Evolutionary conservation across 2,113 vertebrate genomes (phyloP).

Genomic region (Meles meles): DNA sequence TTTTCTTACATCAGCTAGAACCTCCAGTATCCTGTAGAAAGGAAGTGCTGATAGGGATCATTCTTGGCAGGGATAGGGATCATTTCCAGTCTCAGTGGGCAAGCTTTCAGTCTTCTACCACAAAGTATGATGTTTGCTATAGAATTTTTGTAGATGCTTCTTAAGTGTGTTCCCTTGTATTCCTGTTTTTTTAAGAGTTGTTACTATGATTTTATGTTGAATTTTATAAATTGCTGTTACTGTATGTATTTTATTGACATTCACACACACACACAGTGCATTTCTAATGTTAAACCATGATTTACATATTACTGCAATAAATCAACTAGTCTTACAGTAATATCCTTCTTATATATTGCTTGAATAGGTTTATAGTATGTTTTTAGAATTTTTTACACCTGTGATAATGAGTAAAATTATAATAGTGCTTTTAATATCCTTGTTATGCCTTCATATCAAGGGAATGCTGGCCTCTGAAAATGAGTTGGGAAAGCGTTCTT

Average conservation of each 20-base stretch:
- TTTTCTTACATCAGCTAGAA: not conserved
- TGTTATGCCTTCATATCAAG: not conserved
- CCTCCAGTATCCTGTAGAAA: not conserved
- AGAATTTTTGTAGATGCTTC: not conserved
- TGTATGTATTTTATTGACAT: not conserved
- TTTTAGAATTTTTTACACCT: not conserved
- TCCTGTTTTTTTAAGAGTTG: conserved; percentile 18
- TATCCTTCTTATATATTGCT: not conserved
- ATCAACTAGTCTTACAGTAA: not conserved
- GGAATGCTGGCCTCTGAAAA: not conserved
- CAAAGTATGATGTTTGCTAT: not conserved
- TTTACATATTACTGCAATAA: not conserved
- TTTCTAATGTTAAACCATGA: not conserved
- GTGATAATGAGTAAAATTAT: not conserved
- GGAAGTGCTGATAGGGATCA: not conserved
- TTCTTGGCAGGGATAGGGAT: not conserved
- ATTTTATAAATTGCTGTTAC: conserved; percentile 8
- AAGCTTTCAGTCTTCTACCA: not conserved
- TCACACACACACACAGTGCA: not conserved
- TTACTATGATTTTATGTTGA: not conserved
- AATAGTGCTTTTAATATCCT: not conserved
- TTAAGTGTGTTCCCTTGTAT: not conserved
- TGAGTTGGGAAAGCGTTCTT: not conserved
- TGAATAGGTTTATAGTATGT: not conserved
- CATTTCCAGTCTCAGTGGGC: not conserved